Conservation (phyloP, 2,113 vertebrate species). For the Cyprinodon variegatus region DNA sequence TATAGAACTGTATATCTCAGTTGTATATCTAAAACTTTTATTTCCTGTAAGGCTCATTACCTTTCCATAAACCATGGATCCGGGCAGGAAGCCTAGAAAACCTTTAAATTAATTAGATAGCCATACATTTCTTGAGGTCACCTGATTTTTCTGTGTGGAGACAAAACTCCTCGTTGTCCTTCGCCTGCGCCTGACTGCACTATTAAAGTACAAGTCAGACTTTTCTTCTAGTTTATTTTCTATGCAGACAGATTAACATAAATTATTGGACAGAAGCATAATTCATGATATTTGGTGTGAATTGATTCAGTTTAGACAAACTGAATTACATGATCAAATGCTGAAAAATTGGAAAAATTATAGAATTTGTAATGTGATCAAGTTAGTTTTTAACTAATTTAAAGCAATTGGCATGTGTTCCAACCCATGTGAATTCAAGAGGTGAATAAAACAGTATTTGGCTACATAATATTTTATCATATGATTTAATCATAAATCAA, state of each 20-base stretch:
- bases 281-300: neutral
- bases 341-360: too few species aligned
- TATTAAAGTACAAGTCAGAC: neutral
- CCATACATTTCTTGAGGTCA: constrained; percentile 36
- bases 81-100: constrained; percentile 59
- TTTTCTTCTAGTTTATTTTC: neutral
- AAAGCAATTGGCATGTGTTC: too few species aligned
- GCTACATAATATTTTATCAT: too few species aligned
- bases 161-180: neutral
- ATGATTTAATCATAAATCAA: too few species aligned
- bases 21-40: constrained; percentile 53
- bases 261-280: neutral
- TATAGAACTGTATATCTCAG: constrained; percentile 45
- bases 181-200: neutral
- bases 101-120: constrained; percentile 65
- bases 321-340: too few species aligned
- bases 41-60: constrained; percentile 31
- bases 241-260: neutral
- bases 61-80: constrained; percentile 27
- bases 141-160: constrained; percentile 7
- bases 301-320: too few species aligned
- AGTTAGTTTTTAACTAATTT: too few species aligned
- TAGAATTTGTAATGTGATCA: too few species aligned
- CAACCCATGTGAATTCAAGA: too few species aligned
- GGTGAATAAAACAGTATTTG: too few species aligned